Conservation (phyloP, 53 echinoderm and acorn worm genomes). For the Hippasteria phrygiana region DNA sequence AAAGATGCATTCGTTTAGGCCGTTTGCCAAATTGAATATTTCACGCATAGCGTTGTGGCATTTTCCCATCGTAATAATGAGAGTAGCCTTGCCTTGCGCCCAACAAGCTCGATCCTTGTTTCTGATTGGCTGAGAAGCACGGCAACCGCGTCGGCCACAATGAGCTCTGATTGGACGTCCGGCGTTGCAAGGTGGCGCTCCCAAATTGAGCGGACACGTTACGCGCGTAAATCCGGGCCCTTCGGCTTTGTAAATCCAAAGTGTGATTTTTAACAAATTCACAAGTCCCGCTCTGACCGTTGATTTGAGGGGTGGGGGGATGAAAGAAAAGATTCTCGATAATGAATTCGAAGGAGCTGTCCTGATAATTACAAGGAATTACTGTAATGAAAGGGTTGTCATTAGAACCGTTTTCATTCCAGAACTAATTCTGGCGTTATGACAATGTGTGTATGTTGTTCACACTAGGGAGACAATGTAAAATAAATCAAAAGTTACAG, state of each 20-base stretch:
- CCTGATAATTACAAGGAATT: background rate
- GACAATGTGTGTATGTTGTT: background rate
- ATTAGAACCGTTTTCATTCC: background rate
- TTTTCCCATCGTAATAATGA: background rate
- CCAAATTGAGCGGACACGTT: background rate
- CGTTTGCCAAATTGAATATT: too few relatives aligned
- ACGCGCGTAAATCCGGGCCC: background rate
- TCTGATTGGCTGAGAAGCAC: conserved; percentile 38
- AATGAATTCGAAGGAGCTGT: background rate
- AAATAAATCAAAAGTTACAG: conserved; percentile 17
- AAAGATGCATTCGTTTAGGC: too few relatives aligned
- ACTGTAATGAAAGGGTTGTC: conserved; percentile 5
- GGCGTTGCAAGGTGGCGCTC: conserved; percentile 50
- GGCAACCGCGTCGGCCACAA: background rate
- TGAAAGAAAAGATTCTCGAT: background rate
- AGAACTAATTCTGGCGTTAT: conserved; percentile 5
- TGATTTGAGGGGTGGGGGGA: too few relatives aligned
- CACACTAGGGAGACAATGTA: background rate
- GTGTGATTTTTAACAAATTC: conserved; percentile 3
- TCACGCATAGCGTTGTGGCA: too few relatives aligned
- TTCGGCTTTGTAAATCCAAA: background rate
- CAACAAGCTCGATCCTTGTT: background rate
- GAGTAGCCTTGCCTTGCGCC: conserved; percentile 42
- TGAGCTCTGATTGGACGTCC: conserved; percentile 8
- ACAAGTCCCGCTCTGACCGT: background rate